These are phyloP conservation scores for Caranx melampygus DNA, from an alignment of 2,113 vertebrate genomes.

Conservation along the genomic window DNA sequence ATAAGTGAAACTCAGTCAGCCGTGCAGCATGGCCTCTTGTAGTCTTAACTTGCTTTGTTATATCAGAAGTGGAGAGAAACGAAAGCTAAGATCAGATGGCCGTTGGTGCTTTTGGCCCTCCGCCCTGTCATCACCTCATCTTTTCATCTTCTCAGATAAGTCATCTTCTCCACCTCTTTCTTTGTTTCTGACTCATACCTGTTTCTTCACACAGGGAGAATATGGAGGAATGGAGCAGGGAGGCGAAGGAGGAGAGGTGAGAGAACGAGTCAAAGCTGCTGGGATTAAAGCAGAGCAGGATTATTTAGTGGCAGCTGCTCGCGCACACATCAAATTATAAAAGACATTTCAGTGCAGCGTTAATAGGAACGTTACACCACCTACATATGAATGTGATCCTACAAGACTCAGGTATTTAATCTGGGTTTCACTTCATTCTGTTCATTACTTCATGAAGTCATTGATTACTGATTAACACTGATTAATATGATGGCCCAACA, in stretches of 20 bases:
- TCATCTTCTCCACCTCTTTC: not conserved
- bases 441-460: no score
- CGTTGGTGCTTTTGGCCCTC: slow-evolving; percentile 20
- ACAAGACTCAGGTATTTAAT: no score
- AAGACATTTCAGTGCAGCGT: not conserved
- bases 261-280: not conserved
- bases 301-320: not conserved
- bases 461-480: no score
- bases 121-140: slow-evolving; percentile 14
- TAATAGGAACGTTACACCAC: no score
- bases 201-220: slow-evolving; percentile 75
- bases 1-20: not conserved
- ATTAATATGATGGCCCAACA: no score
- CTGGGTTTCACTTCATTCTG: no score
- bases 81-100: not conserved
- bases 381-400: no score
- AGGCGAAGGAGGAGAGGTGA: slow-evolving; percentile 84
- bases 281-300: not conserved
- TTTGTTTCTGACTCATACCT: not conserved
- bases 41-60: slow-evolving; percentile 14
- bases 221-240: slow-evolving; percentile 85
- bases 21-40: slow-evolving; percentile 39
- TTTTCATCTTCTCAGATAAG: slow-evolving; percentile 13
- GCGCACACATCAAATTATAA: not conserved
- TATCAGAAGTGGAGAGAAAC: not conserved